phyloP scores from a whole-genome alignment of 2,797 vertebrate species.

The Pseudochromis fuscus region DNA sequence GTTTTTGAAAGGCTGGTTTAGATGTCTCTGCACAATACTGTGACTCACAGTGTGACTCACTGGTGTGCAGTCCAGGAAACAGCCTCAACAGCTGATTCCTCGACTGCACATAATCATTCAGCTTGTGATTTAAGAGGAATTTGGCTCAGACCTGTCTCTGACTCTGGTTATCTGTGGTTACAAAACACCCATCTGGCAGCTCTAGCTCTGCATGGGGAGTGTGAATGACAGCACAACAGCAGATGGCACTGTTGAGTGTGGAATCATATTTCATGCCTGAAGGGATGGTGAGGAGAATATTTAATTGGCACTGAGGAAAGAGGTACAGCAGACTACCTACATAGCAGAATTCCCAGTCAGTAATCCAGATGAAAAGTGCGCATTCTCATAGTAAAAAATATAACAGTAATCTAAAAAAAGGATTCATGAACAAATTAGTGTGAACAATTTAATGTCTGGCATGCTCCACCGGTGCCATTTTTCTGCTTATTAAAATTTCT shows the following conservation, averaged over 20 bases:
- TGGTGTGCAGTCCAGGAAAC: constrained; percentile 23
- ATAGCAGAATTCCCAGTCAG: not conserved
- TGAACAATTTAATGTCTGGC: not conserved
- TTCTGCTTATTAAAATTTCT: constrained; percentile 3
- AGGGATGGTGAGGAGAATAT: constrained; percentile 3
- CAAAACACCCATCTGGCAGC: constrained; percentile 66
- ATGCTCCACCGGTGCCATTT: constrained; percentile 6
- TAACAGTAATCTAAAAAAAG: not conserved
- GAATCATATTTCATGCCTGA: constrained; percentile 22
- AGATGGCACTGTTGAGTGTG: constrained; percentile 67
- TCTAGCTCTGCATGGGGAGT: constrained; percentile 15
- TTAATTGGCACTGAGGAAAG: constrained; percentile 7
- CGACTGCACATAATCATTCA: constrained; percentile 19
- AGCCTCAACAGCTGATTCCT: constrained; percentile 19
- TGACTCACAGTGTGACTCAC: not conserved
- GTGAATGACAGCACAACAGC: constrained; percentile 40
- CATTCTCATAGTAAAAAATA: not conserved
- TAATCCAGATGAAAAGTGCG: constrained; percentile 10
- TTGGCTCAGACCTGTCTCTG: constrained; percentile 36
- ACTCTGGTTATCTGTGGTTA: constrained; percentile 58
- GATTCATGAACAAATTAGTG: not conserved
- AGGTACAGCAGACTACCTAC: not conserved
- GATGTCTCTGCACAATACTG: not conserved
- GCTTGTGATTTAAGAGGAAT: constrained; percentile 50
- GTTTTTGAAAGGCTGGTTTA: not conserved